Conservation (phyloP, 2,888 invertebrate species). For the Epinotia demarniana region DNA sequence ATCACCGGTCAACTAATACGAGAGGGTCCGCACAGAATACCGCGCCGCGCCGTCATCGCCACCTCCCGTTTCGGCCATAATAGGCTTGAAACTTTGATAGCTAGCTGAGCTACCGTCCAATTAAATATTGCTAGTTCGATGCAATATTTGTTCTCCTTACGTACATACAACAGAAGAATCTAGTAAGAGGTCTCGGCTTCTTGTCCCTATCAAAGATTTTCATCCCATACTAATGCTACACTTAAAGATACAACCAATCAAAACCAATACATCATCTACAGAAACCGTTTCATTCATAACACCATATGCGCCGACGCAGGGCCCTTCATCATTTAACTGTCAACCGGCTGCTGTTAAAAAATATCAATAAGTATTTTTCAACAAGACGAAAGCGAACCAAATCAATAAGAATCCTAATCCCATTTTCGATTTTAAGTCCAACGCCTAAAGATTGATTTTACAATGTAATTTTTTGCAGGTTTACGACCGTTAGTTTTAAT, state of each 20-base stretch:
- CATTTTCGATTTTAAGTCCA: background rate
- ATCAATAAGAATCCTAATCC: background rate
- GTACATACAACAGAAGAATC: background rate
- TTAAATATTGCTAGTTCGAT: no score
- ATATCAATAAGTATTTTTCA: constrained; percentile 35
- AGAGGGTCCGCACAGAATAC: no score
- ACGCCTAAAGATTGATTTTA: constrained; percentile 1
- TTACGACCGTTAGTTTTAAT: background rate
- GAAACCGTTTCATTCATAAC: constrained; percentile 39
- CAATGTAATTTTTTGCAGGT: background rate
- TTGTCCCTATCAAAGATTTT: background rate
- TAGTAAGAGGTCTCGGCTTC: background rate
- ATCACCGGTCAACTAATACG: no score
- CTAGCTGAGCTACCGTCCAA: no score
- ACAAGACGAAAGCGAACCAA: background rate
- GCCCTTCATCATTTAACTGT: constrained; percentile 42
- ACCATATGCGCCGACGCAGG: constrained; percentile 36
- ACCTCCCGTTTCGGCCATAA: no score
- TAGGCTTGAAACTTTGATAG: no score
- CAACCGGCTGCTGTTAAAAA: constrained; percentile 41
- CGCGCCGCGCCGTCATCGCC: no score
- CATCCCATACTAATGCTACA: background rate
- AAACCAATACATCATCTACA: constrained; percentile 16
- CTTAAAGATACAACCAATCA: constrained; percentile 20
- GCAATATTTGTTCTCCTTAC: no score